Evolutionary conservation across 2,797 vertebrate species (phyloP), one percentile per base, ranked within the genome.

Genomic region (Pampus argenteus): DNA sequence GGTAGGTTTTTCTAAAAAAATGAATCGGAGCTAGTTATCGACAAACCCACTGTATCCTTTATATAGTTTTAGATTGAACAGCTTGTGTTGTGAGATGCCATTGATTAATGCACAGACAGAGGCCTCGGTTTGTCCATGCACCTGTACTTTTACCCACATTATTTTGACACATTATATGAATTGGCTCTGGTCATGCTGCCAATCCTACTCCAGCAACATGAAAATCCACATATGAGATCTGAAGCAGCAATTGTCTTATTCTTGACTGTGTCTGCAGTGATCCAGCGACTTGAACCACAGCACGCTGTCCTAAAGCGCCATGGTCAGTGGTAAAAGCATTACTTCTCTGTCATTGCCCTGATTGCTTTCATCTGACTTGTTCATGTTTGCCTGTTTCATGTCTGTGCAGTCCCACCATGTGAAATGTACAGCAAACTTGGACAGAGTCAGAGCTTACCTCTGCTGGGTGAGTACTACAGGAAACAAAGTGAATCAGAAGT

Each of bases 401-500:
- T 42, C 18, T 25, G 10, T 66, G 36, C 61, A 93, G 92, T 90
- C 59, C 83, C 88, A 45, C 15, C 0, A 0, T 3, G 42, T 42
- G 20, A 79, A 66, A 86, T 72, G 0, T 59, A 63, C 58, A 69
- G 44, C 42, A 82, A 73, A 61, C 61, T 72, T 28, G 6, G 79
- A 18, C 11, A 72, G 31, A 74, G 74, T 0, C 66, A 81, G 9
- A 63, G 26, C 15, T 88, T 86, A 52, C 92, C 92, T 48, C 34
- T 83, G 58, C 83, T 93, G 1, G 92, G 92, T 92, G 62, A 85
- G 88, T 83, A 23, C 8, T 15, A 22, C 31, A 5, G 17, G 13
- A 34, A 6, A 34, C 5, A 26, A 2, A 1, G 7, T 22, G 47
- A 42, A 34, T 55, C 15, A 28, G 5, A 66, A 17, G 9, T 34